Base-by-base conservation (phyloP, 1,140 invertebrate genomes). In the Bombus huntii region DNA sequence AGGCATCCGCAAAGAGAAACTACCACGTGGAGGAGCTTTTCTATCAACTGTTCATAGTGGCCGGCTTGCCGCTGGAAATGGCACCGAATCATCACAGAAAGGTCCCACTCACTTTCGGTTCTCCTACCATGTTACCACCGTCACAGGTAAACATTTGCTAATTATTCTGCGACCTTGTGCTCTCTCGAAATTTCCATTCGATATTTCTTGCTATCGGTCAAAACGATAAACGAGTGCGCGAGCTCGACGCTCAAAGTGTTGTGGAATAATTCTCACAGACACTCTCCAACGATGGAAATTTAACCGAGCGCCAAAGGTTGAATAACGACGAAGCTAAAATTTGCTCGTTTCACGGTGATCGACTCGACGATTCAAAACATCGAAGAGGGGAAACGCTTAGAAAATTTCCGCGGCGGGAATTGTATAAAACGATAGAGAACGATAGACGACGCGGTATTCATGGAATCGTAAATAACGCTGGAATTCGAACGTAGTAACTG, bases 51-150 rank as follows among this genome's bases (percentile, higher is more conserved):
- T 98, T 98, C 93, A 96, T 97, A 66, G 96, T 97, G 18, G 97
- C 97, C 15, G 97, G 97, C 91, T 94, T 98, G 77, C 98, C 98
- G 3, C 93, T 97, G 90, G 98, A 98, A 95, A 98, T 98, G 98
- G 97, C 97, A n/a, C 98, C 98, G 0, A 98, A 98, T 91, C 97
- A 98, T 91, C 98, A 98, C 93, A 97, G 97, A 89, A 95, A 97
- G 96, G 96, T 93, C 96, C 97, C 34, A 94, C 86, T 94, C 71
- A 92, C 96, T 6, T 97, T 97, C 85, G 97, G 97, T 6, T 97
- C 97, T 62, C 97, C 97, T 0, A 97, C 97, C 79, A 97, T 97
- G 18, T 93, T 97, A 74, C 94, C 95, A 59, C 97, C 97, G 0
- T 96, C 97, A 0, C 96, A 97, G 88, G 96, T 96, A 86, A 39